A percentile compares a stretch with the other conserved stretches of the same genome.
These are phyloP conservation scores for Cancer borealis DNA, from an alignment of 2,888 invertebrate species.

Conservation along the genomic window DNA sequence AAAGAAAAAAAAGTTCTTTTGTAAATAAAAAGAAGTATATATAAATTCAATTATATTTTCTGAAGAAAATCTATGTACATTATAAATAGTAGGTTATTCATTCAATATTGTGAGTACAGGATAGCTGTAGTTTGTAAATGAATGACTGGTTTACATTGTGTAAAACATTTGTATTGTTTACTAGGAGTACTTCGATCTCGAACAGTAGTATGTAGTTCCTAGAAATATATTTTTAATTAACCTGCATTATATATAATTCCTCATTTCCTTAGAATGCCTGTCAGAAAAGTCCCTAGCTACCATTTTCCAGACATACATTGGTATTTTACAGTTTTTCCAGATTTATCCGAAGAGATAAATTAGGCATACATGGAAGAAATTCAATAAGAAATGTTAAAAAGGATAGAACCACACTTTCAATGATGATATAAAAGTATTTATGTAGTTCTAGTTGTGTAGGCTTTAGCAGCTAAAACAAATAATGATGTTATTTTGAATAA, in stretches of 20 bases:
- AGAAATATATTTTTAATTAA: neutral
- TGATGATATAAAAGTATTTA: neutral
- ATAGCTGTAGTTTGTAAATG: neutral
- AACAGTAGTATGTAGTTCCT: neutral
- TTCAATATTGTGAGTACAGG: neutral
- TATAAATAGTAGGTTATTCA: neutral
- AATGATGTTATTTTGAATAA: neutral
- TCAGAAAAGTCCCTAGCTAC: neutral
- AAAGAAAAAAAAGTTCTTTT: neutral
- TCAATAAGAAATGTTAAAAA: neutral
- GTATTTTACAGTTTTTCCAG: neutral
- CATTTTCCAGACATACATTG: neutral
- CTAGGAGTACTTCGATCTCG: neutral
- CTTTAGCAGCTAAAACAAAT: neutral
- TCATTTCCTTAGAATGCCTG: neutral
- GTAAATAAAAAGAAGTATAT: neutral
- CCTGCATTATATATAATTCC: neutral
- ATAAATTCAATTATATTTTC: neutral
- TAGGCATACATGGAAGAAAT: neutral
- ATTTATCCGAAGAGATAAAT: neutral
- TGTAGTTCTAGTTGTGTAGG: neutral
- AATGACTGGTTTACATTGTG: neutral
- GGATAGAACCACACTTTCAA: neutral
- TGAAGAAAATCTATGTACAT: constrained; percentile 3
- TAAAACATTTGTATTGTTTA: neutral